phyloP scores from a whole-genome alignment of 1,140 invertebrate genomes.

The Drosophila ironensis region DNA sequence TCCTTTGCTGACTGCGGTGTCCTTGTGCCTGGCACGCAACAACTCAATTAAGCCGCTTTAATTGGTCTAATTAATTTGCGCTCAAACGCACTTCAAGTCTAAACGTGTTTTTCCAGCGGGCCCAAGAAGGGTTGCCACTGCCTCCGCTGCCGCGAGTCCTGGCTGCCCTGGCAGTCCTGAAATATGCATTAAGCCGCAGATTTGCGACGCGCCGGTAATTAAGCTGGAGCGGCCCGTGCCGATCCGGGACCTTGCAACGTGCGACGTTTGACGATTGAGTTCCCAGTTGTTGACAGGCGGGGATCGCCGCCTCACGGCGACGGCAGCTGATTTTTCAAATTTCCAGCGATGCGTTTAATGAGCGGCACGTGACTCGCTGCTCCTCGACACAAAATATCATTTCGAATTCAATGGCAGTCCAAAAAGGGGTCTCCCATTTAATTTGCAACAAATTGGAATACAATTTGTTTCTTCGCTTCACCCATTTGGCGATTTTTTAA shows the following conservation, averaged over 20 bases:
- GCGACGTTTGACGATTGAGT: slow-evolving; percentile 18
- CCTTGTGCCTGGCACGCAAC: slow-evolving; percentile 66
- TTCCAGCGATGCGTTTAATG: slow-evolving; percentile 81
- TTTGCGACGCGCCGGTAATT: slow-evolving; percentile 71
- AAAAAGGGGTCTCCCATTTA: slow-evolving; percentile 28
- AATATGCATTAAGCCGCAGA: slow-evolving; percentile 73
- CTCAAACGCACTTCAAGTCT: slow-evolving; percentile 77
- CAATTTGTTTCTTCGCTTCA: not conserved
- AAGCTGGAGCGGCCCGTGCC: slow-evolving; percentile 34
- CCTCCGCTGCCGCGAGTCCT: not conserved
- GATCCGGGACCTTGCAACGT: slow-evolving; percentile 18
- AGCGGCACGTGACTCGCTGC: slow-evolving; percentile 66
- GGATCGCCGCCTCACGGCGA: slow-evolving; percentile 10
- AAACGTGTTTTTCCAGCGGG: slow-evolving; percentile 67
- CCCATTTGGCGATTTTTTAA: slow-evolving; percentile 20
- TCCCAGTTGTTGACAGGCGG: slow-evolving; percentile 35
- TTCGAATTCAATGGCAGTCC: slow-evolving; percentile 28
- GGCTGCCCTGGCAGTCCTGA: slow-evolving; percentile 32
- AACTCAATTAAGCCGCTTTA: slow-evolving; percentile 81
- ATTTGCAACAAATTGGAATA: slow-evolving; percentile 44
- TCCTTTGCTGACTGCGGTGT: slow-evolving; percentile 45
- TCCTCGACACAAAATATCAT: slow-evolving; percentile 15
- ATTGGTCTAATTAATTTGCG: slow-evolving; percentile 82
- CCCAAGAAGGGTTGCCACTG: slow-evolving; percentile 49
- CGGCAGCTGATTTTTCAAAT: slow-evolving; percentile 63